These are phyloP conservation scores for Sitta europaea DNA, from an alignment of 2,113 vertebrate species.

Conservation along the genomic window DNA sequence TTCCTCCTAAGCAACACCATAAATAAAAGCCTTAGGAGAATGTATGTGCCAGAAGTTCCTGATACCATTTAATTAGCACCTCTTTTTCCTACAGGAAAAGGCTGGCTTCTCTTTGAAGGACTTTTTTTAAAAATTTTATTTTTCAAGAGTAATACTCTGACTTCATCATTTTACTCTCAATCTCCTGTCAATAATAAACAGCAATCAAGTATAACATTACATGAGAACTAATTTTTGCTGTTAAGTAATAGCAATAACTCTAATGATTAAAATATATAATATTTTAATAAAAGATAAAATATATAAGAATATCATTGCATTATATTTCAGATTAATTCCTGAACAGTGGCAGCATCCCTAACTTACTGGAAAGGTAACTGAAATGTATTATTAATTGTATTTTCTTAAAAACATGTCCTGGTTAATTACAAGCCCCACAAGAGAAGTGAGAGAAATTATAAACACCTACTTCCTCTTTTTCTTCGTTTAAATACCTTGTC, in stretches of 20 bases:
- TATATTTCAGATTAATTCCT: not conserved
- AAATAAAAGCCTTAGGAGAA: not conserved
- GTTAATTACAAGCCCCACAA: not conserved
- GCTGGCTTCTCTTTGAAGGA: not conserved
- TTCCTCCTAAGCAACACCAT: not conserved
- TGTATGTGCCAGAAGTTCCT: not conserved
- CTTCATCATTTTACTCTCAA: not conserved
- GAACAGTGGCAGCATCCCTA: not conserved
- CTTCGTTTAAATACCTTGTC: not conserved
- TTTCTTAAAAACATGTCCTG: not conserved
- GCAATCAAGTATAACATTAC: not conserved
- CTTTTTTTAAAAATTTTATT: not conserved
- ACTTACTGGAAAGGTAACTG: not conserved
- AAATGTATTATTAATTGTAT: not conserved
- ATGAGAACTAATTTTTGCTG: not conserved
- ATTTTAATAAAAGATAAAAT: no score
- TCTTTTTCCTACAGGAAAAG: not conserved
- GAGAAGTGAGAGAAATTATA: not conserved
- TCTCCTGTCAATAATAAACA: not conserved
- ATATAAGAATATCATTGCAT: not conserved
- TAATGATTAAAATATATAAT: no score
- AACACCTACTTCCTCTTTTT: not conserved
- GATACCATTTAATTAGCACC: not conserved
- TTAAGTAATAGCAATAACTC: not conserved
- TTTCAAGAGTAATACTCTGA: not conserved